Base-by-base conservation (phyloP, 2,797 vertebrate genomes). In the Chrysolophus pictus region DNA sequence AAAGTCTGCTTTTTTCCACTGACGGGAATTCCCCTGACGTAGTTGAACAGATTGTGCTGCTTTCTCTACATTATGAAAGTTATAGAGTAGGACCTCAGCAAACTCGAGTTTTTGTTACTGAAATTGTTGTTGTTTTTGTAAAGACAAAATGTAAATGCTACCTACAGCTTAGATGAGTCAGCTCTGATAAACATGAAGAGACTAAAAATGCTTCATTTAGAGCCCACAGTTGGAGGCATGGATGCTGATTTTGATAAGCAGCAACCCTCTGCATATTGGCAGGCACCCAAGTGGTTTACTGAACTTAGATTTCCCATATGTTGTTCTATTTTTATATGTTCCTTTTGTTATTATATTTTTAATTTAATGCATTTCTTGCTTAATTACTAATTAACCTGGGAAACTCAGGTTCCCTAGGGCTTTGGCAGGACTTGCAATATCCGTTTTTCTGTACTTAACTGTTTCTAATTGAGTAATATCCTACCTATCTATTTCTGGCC, bases 191-290 rank as follows among this genome's bases (percentile, higher is more conserved):
- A 92, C 76, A 13, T 55, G 23, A 69, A 72, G 71, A 82, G 26
- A 84, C 94, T 97, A 90, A 97, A 97, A 96, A 96, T 97, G 96
- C 60, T 79, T 44, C n/a, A 9, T 69, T 88, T 90, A 84, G 59
- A 92, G 90, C 70, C 78, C 94, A 89, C 92, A 96, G 59, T 47
- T 78, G 94, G 77, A 97, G 79, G 75, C 84, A 24, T 49, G 94
- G 95, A 83, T 96, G 85, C 82, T 96, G 96, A 55, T 91, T 96
- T 93, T 41, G 74, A 95, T 96, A 84, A 94, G 90, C 80, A 88
- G 69, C 81, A 94, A 47, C 59, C 44, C 42, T 71, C 56, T 55
- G 39, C 84, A 87, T 24, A 1, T 14, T 95, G 94, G 96, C 93
- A 85, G 73, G 87, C 75, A 81, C 68, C 68, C 80, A 87, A 77